phyloP scores from a whole-genome alignment of 2,888 invertebrate species.

The Drosophila algonquin region DNA sequence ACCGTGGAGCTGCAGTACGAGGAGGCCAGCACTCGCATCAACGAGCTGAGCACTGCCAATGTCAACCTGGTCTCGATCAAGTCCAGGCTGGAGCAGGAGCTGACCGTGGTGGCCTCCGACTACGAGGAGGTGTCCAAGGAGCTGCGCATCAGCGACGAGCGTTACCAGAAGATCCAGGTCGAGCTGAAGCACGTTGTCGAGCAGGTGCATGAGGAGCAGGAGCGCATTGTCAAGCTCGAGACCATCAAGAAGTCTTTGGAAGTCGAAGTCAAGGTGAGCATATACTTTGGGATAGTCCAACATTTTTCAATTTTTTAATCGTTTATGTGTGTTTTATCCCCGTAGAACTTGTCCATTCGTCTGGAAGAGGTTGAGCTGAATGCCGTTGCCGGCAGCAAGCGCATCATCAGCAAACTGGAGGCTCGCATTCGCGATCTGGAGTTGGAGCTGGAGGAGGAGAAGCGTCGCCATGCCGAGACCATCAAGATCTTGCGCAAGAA shows the following conservation, averaged over 20 bases:
- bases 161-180: conserved; percentile 95
- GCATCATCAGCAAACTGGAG: conserved; percentile 98
- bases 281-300: background rate
- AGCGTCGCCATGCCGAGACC: conserved; percentile 98
- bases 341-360: conserved; percentile 92
- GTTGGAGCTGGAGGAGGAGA: conserved; percentile 97
- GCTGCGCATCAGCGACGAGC: conserved; percentile 95
- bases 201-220: conserved; percentile 97
- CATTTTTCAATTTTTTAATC: background rate
- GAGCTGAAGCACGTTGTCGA: conserved; percentile 98
- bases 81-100: conserved; percentile 97
- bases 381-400: conserved; percentile 97
- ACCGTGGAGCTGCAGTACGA: conserved; percentile 94
- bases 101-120: conserved; percentile 95
- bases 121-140: conserved; percentile 99
- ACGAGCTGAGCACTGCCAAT: conserved; percentile 97
- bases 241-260: conserved; percentile 98
- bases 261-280: conserved; percentile 94
- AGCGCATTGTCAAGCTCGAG: conserved; percentile 98
- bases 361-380: conserved; percentile 98
- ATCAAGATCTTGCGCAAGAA: conserved; percentile 99
- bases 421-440: conserved; percentile 97
- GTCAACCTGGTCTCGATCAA: conserved; percentile 97
- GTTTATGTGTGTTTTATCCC: background rate
- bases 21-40: conserved; percentile 95